Percentiles rank a stretch among this genome's conserved stretches.
These are phyloP conservation scores for Rattus rattus DNA, from an alignment of 2,113 vertebrate genomes.

Conservation along the genomic window DNA sequence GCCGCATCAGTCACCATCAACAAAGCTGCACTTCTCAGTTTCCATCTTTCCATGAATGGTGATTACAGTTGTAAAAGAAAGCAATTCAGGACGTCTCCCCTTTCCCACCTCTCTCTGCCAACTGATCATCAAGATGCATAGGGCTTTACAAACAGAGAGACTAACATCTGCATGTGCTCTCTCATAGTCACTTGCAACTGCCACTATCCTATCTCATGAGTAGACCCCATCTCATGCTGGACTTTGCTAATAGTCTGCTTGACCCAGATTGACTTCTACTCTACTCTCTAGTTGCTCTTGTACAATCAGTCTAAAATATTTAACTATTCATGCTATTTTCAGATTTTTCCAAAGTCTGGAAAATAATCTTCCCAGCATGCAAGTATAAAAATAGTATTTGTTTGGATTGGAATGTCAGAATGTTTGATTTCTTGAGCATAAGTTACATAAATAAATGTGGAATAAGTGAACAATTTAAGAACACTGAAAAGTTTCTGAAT, in stretches of 20 bases:
- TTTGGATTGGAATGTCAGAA: neutral
- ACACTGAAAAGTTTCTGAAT: neutral
- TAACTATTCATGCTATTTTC: slow-evolving; percentile 14
- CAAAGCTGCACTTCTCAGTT: neutral
- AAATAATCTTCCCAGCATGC: neutral
- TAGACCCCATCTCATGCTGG: neutral
- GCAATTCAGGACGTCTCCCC: neutral
- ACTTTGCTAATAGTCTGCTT: neutral
- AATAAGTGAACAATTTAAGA: neutral
- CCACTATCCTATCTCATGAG: neutral
- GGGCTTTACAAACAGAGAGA: neutral
- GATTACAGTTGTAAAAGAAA: slow-evolving; percentile 6
- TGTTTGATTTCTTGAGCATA: neutral
- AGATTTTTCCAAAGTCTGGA: neutral
- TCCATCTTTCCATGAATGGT: neutral
- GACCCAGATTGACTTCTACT: neutral
- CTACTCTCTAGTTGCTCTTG: neutral
- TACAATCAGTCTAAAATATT: neutral
- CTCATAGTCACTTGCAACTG: neutral
- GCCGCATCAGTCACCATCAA: neutral
- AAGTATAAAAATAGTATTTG: neutral
- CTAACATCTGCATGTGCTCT: neutral
- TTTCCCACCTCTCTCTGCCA: slow-evolving; percentile 32
- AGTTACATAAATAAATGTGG: neutral
- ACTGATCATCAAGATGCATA: neutral